Percentiles rank a stretch among this genome's conserved stretches.
Conservation (phyloP, 2,113 vertebrate species). For the Eptatretus burgeri region DNA sequence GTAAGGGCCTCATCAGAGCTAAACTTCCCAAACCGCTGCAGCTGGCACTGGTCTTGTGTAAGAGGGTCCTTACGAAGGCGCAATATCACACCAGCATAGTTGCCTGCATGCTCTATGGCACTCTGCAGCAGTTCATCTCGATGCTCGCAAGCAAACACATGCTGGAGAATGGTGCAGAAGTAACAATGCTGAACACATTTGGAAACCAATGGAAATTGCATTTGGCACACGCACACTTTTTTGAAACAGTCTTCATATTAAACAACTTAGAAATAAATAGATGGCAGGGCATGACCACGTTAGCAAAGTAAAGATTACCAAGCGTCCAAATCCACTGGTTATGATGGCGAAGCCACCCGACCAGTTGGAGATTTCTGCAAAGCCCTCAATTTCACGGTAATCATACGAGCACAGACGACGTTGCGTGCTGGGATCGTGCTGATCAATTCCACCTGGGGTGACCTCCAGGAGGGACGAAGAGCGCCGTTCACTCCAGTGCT, state of each 20-base stretch:
- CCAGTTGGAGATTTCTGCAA: conserved; percentile 61
- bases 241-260: background rate
- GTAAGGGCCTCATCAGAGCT: conserved; percentile 78
- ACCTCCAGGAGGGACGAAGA: conserved; percentile 61
- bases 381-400: conserved; percentile 90
- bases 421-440: conserved; percentile 67
- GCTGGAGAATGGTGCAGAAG: conserved; percentile 20
- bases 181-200: background rate
- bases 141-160: conserved; percentile 80
- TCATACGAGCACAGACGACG: conserved; percentile 80
- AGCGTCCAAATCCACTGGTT: conserved; percentile 70
- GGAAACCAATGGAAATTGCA: background rate
- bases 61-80: conserved; percentile 53
- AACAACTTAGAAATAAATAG: conserved; percentile 2
- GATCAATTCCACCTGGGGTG: conserved; percentile 82
- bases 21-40: conserved; percentile 70
- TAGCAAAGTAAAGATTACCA: conserved; percentile 28
- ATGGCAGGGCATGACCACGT: background rate
- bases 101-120: conserved; percentile 80
- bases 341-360: conserved; percentile 84
- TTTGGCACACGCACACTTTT: background rate
- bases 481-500: conserved; percentile 73
- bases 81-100: conserved; percentile 64
- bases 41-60: conserved; percentile 49
- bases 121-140: conserved; percentile 80